These are phyloP conservation scores for Catharus fuscescens DNA, from an alignment of 2,113 vertebrate species.

Conservation along the genomic window DNA sequence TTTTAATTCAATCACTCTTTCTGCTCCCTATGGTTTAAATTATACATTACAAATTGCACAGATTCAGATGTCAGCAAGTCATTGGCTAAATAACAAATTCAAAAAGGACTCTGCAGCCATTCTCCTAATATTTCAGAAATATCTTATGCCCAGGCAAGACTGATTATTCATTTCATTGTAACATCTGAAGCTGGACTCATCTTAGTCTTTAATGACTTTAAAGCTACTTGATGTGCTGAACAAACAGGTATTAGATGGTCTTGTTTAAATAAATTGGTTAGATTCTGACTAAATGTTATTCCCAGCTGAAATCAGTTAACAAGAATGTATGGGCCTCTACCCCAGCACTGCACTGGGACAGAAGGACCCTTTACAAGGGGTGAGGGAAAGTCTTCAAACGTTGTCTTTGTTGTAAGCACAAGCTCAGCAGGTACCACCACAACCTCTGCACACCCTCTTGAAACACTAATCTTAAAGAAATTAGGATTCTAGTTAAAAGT, in stretches of 20 bases:
- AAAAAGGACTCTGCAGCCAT: neutral
- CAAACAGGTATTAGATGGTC: neutral
- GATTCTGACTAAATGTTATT: neutral
- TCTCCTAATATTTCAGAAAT: neutral
- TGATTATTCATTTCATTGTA: neutral
- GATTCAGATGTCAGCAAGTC: slow-evolving; percentile 22
- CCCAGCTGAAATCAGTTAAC: neutral
- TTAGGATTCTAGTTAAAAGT: no score
- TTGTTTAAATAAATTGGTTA: neutral
- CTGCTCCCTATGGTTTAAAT: neutral
- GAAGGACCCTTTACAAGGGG: neutral
- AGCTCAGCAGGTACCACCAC: neutral
- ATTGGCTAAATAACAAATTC: neutral
- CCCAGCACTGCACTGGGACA: neutral
- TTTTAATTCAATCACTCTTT: slow-evolving; percentile 10
- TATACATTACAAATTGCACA: neutral
- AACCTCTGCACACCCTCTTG: neutral
- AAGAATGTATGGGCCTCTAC: neutral
- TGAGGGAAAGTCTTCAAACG: neutral
- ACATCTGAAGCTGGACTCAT: neutral
- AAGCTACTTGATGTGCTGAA: neutral
- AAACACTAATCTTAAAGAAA: no score
- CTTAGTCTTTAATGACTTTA: neutral
- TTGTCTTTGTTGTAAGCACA: neutral
- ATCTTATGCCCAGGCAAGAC: neutral